phyloP scores from a whole-genome alignment of 2,113 vertebrate genomes.

The Platysternon megacephalum region DNA sequence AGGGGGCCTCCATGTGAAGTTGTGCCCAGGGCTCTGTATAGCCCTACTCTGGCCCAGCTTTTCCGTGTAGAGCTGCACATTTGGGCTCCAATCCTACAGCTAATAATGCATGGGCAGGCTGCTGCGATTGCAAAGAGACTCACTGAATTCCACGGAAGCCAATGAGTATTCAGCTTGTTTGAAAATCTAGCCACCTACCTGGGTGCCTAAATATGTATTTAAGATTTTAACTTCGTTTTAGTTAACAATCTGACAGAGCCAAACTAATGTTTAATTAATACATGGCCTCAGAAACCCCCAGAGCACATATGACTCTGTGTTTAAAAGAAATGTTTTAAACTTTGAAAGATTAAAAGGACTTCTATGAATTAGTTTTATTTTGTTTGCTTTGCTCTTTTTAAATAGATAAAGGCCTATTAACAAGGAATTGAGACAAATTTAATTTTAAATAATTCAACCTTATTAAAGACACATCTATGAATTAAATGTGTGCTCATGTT shows the following conservation, averaged over 20 bases:
- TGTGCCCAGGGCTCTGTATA: not conserved
- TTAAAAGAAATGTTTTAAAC: constrained; percentile 9
- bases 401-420: not conserved
- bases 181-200: not conserved
- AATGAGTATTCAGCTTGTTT: not conserved
- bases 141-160: not conserved
- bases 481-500: not conserved
- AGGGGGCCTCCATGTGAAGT: not conserved
- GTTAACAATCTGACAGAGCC: not conserved
- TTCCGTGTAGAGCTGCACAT: constrained; percentile 1
- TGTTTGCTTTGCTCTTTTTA: not conserved
- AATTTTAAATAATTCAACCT: not conserved
- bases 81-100: not conserved
- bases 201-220: not conserved
- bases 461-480: not conserved
- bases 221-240: not conserved
- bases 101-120: not conserved
- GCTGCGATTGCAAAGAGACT: not conserved
- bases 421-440: not conserved
- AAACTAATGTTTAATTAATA: not conserved
- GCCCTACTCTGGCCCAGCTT: not conserved
- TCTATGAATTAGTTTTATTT: not conserved
- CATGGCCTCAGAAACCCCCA: not conserved
- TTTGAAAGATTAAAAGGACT: not conserved
- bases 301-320: not conserved